Evolutionary conservation across 1,140 invertebrate species (phyloP).

Genomic region (Drosophila bipectinata): DNA sequence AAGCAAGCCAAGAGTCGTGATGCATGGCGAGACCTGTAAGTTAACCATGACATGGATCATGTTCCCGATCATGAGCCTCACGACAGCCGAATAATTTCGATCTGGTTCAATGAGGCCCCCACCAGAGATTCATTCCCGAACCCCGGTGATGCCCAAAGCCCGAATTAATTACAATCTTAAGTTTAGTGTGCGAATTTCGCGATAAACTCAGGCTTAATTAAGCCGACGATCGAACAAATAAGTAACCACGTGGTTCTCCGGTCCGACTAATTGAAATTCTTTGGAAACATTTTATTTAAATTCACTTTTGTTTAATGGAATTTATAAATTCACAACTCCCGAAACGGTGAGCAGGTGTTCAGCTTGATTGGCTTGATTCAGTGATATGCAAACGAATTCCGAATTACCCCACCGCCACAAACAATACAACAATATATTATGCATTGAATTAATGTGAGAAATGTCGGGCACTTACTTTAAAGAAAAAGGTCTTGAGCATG

Average conservation of each 20-base stretch:
- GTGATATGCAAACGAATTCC: conserved; percentile 23
- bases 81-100: conserved; percentile 38
- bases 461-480: conserved; percentile 59
- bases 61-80: conserved; percentile 14
- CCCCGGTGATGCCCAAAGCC: neutral
- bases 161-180: conserved; percentile 29
- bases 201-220: conserved; percentile 39
- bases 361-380: conserved; percentile 27
- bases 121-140: conserved; percentile 7
- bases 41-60: conserved; percentile 49
- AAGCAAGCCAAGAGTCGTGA: conserved; percentile 38
- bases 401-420: conserved; percentile 8
- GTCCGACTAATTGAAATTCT: conserved; percentile 54
- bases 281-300: conserved; percentile 41
- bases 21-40: conserved; percentile 31
- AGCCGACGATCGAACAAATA: conserved; percentile 30
- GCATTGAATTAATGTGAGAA: conserved; percentile 3
- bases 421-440: conserved; percentile 5
- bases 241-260: conserved; percentile 8
- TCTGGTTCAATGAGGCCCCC: neutral
- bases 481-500: conserved; percentile 84
- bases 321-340: conserved; percentile 23
- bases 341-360: conserved; percentile 37
- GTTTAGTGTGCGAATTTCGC: conserved; percentile 48
- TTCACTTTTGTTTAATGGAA: conserved; percentile 28